These are phyloP conservation scores for Calidris pugnax DNA, from an alignment of 2,113 vertebrate genomes.

Conservation along the genomic window DNA sequence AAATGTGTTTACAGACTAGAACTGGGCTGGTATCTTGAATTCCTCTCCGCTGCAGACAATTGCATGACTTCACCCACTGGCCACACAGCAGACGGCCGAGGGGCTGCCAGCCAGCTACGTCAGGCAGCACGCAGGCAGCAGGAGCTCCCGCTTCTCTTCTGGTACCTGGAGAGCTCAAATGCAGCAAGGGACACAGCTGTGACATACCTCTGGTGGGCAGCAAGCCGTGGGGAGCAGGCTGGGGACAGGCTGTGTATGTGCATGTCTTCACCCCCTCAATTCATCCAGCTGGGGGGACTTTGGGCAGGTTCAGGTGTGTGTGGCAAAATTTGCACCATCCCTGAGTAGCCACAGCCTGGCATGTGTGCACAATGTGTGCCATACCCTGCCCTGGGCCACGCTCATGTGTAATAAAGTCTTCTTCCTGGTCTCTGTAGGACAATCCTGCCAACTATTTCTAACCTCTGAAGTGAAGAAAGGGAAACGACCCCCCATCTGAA, in stretches of 20 bases:
- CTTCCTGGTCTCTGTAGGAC: neutral
- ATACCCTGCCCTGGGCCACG: neutral
- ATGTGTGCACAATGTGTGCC: fast-evolving
- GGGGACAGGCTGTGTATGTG: neutral
- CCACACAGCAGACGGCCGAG: neutral
- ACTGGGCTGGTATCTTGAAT: neutral
- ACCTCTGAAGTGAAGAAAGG: neutral
- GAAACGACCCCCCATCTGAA: neutral
- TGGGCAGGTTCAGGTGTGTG: neutral
- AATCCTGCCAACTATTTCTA: neutral
- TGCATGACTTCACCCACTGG: slow-evolving; percentile 20
- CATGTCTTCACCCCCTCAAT: neutral
- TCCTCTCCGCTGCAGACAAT: neutral
- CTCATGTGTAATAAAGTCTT: neutral
- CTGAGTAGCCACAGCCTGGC: neutral
- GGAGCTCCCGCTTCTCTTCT: neutral
- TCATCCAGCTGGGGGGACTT: neutral
- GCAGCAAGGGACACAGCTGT: neutral
- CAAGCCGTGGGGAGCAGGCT: neutral
- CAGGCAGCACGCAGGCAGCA: neutral
- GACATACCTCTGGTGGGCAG: neutral
- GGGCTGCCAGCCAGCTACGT: neutral
- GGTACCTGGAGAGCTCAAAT: neutral
- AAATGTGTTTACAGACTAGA: slow-evolving; percentile 28
- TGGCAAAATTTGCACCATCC: neutral